Percentiles rank a stretch among this genome's conserved stretches.
These are phyloP conservation scores for Siniperca scherzeri DNA, from an alignment of 2,797 vertebrate species.

Conservation along the genomic window DNA sequence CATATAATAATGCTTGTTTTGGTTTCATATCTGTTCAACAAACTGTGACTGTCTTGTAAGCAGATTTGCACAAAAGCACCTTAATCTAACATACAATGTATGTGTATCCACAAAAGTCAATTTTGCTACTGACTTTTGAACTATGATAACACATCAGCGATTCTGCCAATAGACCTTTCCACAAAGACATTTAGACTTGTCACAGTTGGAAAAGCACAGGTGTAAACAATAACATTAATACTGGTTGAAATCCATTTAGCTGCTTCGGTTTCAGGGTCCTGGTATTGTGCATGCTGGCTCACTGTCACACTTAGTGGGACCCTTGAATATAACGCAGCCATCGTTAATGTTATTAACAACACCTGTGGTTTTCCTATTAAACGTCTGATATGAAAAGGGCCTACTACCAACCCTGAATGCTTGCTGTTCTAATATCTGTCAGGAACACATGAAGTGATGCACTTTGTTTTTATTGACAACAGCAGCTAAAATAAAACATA, in stretches of 20 bases:
- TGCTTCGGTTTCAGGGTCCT: too few relatives aligned
- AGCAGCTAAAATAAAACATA: background rate
- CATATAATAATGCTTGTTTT: background rate
- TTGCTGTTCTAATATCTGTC: background rate
- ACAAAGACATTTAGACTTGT: background rate
- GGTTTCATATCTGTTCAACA: background rate
- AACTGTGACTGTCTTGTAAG: background rate
- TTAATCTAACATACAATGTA: background rate
- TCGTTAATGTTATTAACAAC: background rate
- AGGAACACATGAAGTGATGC: background rate
- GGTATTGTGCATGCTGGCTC: too few relatives aligned
- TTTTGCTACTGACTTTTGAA: background rate
- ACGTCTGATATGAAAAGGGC: background rate
- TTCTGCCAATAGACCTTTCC: background rate
- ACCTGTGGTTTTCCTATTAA: too few relatives aligned
- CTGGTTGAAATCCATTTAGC: too few relatives aligned
- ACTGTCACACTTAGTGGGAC: background rate
- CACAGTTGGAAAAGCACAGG: background rate
- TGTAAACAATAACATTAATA: background rate
- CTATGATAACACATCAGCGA: background rate
- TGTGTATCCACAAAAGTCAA: background rate
- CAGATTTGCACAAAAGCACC: background rate
- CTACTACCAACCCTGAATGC: too few relatives aligned
- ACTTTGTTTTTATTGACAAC: background rate
- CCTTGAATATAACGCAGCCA: background rate